phyloP scores from a whole-genome alignment of 2,113 vertebrate genomes.

The Kryptolebias marmoratus region DNA sequence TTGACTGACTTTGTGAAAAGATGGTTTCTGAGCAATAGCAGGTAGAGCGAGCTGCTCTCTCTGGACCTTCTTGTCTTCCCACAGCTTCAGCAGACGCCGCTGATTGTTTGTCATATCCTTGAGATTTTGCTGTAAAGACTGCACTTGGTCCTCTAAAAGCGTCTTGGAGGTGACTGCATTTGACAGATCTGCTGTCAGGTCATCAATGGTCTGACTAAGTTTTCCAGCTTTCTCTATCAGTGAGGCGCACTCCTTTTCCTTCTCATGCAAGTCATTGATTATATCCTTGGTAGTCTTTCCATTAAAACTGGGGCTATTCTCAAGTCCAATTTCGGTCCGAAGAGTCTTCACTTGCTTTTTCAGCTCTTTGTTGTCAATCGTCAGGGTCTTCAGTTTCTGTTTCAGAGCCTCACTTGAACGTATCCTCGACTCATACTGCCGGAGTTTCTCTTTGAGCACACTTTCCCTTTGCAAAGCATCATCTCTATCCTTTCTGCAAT shows the following conservation, averaged over 20 bases:
- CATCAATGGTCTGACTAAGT: slow-evolving; percentile 76
- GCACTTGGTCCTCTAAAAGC: slow-evolving; percentile 80
- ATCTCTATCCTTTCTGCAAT: slow-evolving; percentile 82
- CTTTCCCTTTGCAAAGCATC: slow-evolving; percentile 80
- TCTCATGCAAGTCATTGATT: slow-evolving; percentile 78
- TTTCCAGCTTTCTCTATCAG: slow-evolving; percentile 77
- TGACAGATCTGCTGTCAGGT: slow-evolving; percentile 78
- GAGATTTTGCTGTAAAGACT: slow-evolving; percentile 79
- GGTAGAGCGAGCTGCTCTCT: slow-evolving; percentile 77
- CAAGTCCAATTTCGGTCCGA: slow-evolving; percentile 80
- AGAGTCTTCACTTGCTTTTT: slow-evolving; percentile 80
- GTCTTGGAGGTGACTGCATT: slow-evolving; percentile 79
- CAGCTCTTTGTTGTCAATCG: slow-evolving; percentile 79
- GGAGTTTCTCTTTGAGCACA: slow-evolving; percentile 76
- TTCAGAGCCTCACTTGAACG: slow-evolving; percentile 78
- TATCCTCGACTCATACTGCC: slow-evolving; percentile 73
- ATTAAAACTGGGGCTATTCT: slow-evolving; percentile 76
- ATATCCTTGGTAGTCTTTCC: slow-evolving; percentile 84
- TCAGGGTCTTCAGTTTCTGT: slow-evolving; percentile 80
- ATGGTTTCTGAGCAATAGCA: slow-evolving; percentile 67
- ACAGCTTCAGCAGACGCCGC: slow-evolving; percentile 77
- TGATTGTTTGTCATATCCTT: slow-evolving; percentile 84
- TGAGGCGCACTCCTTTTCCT: slow-evolving; percentile 75
- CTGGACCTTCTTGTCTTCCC: slow-evolving; percentile 81
- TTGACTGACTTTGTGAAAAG: slow-evolving; percentile 72